These are phyloP conservation scores for Epicauta chinensis DNA, from an alignment of 1,140 invertebrate species.

Conservation along the genomic window DNA sequence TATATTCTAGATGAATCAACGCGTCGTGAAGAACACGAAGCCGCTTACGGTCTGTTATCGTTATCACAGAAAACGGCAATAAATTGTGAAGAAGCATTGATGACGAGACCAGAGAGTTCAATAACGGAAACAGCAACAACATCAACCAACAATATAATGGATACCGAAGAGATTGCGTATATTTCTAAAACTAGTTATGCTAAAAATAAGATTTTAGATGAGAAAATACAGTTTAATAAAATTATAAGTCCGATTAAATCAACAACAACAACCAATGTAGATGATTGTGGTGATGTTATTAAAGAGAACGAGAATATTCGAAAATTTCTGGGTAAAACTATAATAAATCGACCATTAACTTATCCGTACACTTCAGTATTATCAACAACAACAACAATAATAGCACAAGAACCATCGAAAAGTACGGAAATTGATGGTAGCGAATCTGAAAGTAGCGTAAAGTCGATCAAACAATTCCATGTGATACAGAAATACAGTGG, in stretches of 20 bases:
- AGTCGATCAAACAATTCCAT: slow-evolving; percentile 32
- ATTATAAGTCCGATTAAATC: slow-evolving; percentile 8
- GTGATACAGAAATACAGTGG: slow-evolving; percentile 27
- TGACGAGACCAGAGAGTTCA: neutral
- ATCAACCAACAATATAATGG: slow-evolving; percentile 26
- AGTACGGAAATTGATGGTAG: slow-evolving; percentile 9
- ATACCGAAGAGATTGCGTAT: slow-evolving; percentile 43
- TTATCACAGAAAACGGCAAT: slow-evolving; percentile 53
- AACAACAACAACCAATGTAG: neutral
- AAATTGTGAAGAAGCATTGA: slow-evolving; percentile 2
- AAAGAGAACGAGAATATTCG: slow-evolving; percentile 21
- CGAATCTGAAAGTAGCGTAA: slow-evolving; percentile 23
- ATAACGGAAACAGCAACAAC: neutral
- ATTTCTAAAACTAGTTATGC: slow-evolving; percentile 38
- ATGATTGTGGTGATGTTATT: neutral
- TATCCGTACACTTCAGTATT: slow-evolving; percentile 36
- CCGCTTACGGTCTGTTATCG: slow-evolving; percentile 76
- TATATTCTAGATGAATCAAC: slow-evolving; percentile 40
- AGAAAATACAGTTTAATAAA: slow-evolving; percentile 18
- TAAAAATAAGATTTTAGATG: slow-evolving; percentile 40
- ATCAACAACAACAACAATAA: slow-evolving; percentile 1
- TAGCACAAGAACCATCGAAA: neutral
- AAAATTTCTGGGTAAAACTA: slow-evolving; percentile 31
- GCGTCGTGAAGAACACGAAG: slow-evolving; percentile 73
- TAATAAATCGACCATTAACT: slow-evolving; percentile 33